These are phyloP conservation scores for Microplitis deprimator DNA, from an alignment of 2,888 invertebrate species.

Conservation along the genomic window DNA sequence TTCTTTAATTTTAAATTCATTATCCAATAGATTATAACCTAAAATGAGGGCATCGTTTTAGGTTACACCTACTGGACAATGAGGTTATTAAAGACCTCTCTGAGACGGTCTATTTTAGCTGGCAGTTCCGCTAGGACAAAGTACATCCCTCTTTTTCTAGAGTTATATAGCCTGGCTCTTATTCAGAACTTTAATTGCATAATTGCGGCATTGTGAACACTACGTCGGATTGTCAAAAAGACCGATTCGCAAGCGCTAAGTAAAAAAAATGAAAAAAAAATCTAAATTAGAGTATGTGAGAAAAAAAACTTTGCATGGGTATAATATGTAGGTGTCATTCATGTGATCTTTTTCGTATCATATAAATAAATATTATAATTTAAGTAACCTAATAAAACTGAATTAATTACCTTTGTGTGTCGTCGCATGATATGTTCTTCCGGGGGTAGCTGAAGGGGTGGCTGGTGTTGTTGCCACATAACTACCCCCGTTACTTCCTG, in stretches of 20 bases:
- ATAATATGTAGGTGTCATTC: neutral
- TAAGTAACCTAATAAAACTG: neutral
- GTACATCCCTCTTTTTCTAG: slow-evolving; percentile 29
- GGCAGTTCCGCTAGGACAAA: slow-evolving; percentile 39
- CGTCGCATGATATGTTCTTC: slow-evolving; percentile 67
- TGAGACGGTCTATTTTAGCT: slow-evolving; percentile 52
- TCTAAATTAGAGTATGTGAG: neutral
- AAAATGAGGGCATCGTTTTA: slow-evolving; percentile 59
- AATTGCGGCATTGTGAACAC: slow-evolving; percentile 63
- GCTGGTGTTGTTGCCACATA: slow-evolving; percentile 66
- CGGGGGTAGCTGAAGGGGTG: slow-evolving; percentile 63
- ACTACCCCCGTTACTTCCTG: slow-evolving; percentile 69
- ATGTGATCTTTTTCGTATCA: neutral
- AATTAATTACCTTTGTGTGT: slow-evolving; percentile 75
- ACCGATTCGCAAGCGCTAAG: neutral
- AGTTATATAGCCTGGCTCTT: slow-evolving; percentile 43
- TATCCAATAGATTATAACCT: slow-evolving; percentile 29
- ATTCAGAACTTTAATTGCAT: slow-evolving; percentile 65
- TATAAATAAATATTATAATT: neutral
- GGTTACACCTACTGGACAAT: slow-evolving; percentile 65
- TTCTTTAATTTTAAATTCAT: neutral
- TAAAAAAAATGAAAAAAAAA: slow-evolving; percentile 9
- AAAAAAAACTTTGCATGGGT: neutral
- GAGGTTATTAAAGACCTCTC: slow-evolving; percentile 59
- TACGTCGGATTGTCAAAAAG: slow-evolving; percentile 38